Evolutionary conservation across 1,140 invertebrate species (phyloP), one percentile per base, ranked within the genome.

Genomic region (Triops cancriformis): DNA sequence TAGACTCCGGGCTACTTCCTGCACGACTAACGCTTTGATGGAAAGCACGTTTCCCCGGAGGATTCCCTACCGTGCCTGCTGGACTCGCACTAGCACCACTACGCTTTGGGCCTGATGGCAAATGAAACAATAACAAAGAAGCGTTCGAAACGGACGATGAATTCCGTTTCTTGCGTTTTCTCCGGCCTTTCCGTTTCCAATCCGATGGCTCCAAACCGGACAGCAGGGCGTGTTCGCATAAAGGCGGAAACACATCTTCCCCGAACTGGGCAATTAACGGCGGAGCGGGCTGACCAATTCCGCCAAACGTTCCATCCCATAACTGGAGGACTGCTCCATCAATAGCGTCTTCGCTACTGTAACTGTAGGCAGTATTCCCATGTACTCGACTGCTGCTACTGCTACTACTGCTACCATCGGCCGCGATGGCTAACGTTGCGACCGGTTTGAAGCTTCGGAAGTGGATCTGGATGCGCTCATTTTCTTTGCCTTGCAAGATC

Each of bases 241-340:
- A 64, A 64, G 51, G 51, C 51, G 51, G 51, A 64, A 64, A 64
- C 51, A 64, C 51, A 64, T 64, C 51, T 64, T 64, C 51, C 0
- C 51, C 51, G 51, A 64, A 64, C 51, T 64, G 51, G 51, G 51
- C 9, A 64, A 64, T 64, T 64, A 64, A 64, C 51, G 51, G 51
- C 4, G 51, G 51, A 64, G 51, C 51, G 23, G 51, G 18, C 51
- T 64, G 51, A 23, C 51, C 51, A 64, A 64, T 64, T n/a, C 51
- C 51, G 18, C 51, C 51, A n/a, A 64, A 64, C 14, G 51, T 64
- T 23, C 51, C 51, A 23, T 64, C 51, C 51, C 51, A 64, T 23
- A 64, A 64, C 51, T 64, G 51, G 23, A 64, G 51, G 5, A 64
- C 51, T 64, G 51, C 51, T 2, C 18, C 51, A 14, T 64, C 51